Evolutionary conservation across 2,888 invertebrate species (phyloP), one percentile per base, ranked within the genome.

Genomic region (Crocallis elinguaria): DNA sequence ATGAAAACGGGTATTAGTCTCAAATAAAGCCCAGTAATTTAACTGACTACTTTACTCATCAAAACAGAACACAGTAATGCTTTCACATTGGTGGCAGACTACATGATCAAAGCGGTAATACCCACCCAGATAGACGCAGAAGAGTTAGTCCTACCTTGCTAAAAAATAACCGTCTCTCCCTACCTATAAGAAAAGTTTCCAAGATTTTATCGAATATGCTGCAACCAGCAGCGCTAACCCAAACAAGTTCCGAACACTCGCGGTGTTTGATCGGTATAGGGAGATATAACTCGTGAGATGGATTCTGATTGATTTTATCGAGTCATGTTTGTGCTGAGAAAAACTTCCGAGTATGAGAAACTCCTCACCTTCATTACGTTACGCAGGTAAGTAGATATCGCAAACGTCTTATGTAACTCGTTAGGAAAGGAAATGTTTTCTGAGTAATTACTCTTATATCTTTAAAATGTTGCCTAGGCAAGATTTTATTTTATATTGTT

Each of bases 231-330:
- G 73, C 73, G 69, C 68, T 62, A 74, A 75, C 71, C 75, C 84
- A 84, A 85, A 85, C 81, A 84, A 79, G 77, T 78, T 78, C 71
- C 58, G 77, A 79, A 77, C 75, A 76, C 76, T 81, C 71, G 62
- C 65, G 70, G 64, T 80, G 73, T 84, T 84, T 82, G 81, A 77
- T 77, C 74, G 63, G 75, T 75, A 79, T 75, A n/a, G n/a, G n/a
- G n/a, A n/a, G n/a, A n/a, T n/a, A n/a, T n/a, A n/a, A 73, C 78
- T 79, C 77, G 73, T 73, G 79, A 75, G 80, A 80, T 78, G 76
- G 78, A 75, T 79, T 82, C 78, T 80, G 84, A 86, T 88, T 86
- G 84, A 84, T 86, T 86, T 79, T 77, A 77, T 81, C 76, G 71
- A 66, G 69, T 67, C 69, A 66, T 80, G 71, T 81, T 79, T 81